These are phyloP conservation scores for Trachelipus rathkii DNA, from an alignment of 1,140 invertebrate genomes.

Conservation along the genomic window DNA sequence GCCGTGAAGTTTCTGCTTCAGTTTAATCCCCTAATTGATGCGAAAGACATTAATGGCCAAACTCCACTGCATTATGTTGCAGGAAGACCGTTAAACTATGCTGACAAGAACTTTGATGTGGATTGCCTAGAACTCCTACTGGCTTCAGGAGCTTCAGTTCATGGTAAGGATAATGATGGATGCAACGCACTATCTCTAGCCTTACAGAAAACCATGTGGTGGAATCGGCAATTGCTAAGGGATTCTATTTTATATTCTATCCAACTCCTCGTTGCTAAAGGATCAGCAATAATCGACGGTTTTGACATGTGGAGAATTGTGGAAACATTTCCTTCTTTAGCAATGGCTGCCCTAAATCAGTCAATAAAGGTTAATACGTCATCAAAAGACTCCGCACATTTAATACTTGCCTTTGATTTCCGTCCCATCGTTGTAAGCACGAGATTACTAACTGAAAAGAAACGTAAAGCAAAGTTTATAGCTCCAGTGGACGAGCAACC, in stretches of 20 bases:
- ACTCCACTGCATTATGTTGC: constrained; percentile 82
- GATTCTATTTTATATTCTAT: constrained; percentile 37
- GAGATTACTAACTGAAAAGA: constrained; percentile 68
- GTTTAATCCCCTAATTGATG: constrained; percentile 75
- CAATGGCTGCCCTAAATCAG: constrained; percentile 34
- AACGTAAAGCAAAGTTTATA: constrained; percentile 55
- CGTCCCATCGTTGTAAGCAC: constrained; percentile 24
- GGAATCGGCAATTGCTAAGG: constrained; percentile 30
- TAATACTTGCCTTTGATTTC: constrained; percentile 39
- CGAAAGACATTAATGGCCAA: constrained; percentile 80
- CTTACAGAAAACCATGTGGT: constrained; percentile 39
- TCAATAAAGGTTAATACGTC: constrained; percentile 38
- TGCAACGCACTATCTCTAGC: constrained; percentile 34
- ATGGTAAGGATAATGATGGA: constrained; percentile 73
- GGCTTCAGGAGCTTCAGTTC: constrained; percentile 75
- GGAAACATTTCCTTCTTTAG: constrained; percentile 38
- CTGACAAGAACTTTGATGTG: constrained; percentile 39
- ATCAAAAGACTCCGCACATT: constrained; percentile 33
- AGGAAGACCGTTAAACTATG: constrained; percentile 68
- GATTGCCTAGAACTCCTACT: constrained; percentile 72
- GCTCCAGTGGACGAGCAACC: constrained; percentile 19
- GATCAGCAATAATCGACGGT: constrained; percentile 34
- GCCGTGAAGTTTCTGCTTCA: constrained; percentile 33
- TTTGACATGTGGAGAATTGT: constrained; percentile 45
- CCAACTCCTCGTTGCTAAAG: constrained; percentile 35